Evolutionary conservation across 1,140 invertebrate species (phyloP).

Genomic region (Diploscapter pachys): DNA sequence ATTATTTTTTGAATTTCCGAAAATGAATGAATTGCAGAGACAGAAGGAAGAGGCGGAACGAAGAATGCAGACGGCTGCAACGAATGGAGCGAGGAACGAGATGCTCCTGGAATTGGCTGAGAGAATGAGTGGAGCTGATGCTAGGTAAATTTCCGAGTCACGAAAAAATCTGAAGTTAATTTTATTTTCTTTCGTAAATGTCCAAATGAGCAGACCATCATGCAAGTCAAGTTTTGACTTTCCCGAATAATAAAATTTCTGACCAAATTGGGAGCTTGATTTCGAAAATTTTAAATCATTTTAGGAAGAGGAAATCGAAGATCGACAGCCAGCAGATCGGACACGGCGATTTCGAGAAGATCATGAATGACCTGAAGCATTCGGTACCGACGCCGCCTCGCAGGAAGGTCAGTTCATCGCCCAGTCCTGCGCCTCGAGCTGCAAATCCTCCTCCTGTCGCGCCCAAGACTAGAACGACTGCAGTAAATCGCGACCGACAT

Average conservation of each 20-base stretch:
- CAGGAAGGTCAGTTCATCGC: slow-evolving; percentile 13
- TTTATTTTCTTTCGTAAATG: neutral
- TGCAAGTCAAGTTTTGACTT: neutral
- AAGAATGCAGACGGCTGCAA: slow-evolving; percentile 5
- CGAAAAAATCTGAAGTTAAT: too few species aligned
- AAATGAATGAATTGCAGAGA: neutral
- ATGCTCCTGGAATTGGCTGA: slow-evolving; percentile 32
- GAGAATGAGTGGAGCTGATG: slow-evolving; percentile 25
- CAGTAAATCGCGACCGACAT: slow-evolving; percentile 24
- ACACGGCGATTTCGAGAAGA: slow-evolving; percentile 40
- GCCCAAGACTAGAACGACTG: slow-evolving; percentile 22
- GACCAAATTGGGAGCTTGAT: too few species aligned
- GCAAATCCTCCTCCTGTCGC: slow-evolving; percentile 28
- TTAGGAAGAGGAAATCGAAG: slow-evolving; percentile 14
- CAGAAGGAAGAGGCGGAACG: slow-evolving; percentile 24
- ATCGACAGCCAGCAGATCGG: slow-evolving; percentile 36
- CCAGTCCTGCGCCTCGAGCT: slow-evolving; percentile 11
- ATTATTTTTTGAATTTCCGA: neutral
- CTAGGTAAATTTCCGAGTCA: neutral
- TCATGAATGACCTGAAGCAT: slow-evolving; percentile 32
- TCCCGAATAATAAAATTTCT: too few species aligned
- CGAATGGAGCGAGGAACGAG: slow-evolving; percentile 17
- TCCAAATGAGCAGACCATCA: neutral
- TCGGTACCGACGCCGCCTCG: slow-evolving; percentile 16
- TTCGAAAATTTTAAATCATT: too few species aligned